These are phyloP conservation scores for Micromussa lordhowensis DNA, from an alignment of 92 coral and sea anemone species.

Conservation along the genomic window DNA sequence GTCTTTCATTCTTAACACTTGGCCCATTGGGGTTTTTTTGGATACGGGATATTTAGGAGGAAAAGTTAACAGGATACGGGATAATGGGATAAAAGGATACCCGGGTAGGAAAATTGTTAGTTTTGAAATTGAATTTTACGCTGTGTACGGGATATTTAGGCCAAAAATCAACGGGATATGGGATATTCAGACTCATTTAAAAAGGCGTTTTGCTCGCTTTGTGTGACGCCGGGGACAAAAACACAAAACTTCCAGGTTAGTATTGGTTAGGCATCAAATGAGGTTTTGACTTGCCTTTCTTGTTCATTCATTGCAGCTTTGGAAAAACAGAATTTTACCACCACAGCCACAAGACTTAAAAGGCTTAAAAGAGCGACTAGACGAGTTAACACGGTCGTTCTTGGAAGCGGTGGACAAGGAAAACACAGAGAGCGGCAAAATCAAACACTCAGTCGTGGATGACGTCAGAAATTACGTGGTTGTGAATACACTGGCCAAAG, in stretches of 20 bases:
- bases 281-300: not conserved
- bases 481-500: not conserved
- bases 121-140: no score
- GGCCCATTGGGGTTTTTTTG: no score
- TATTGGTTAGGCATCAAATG: not conserved
- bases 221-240: no score
- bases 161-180: no score
- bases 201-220: no score
- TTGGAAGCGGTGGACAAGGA: not conserved
- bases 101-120: no score
- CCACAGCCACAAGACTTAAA: slow-evolving; percentile 3
- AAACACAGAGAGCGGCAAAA: slow-evolving; percentile 12
- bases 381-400: slow-evolving; percentile 12
- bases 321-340: not conserved
- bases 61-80: no score
- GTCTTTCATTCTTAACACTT: no score
- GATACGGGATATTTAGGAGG: no score
- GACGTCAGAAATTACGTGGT: slow-evolving; percentile 42
- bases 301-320: not conserved
- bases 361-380: not conserved
- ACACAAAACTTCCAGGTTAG: not conserved
- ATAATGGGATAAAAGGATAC: no score
- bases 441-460: slow-evolving; percentile 17
- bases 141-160: no score
- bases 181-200: no score